Base-by-base conservation (phyloP, 2,888 invertebrate genomes). In the Drosophila stalkeri region DNA sequence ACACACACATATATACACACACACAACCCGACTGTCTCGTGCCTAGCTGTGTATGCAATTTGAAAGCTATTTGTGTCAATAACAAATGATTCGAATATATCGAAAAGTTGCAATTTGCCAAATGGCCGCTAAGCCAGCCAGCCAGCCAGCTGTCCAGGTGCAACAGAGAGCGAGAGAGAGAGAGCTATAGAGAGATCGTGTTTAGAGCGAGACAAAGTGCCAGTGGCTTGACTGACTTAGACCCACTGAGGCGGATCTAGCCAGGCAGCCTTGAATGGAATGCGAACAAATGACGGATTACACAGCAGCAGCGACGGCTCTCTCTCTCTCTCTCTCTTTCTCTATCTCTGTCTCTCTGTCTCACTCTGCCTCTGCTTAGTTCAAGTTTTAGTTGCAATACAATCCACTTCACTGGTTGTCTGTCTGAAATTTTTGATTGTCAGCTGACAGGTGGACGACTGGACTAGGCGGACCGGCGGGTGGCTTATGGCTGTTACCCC, bases 51-150 rank as follows among this genome's bases (percentile, higher is more conserved):
- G 20, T 62, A 43, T 67, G 80, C 89, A 89, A 87, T 87, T 87
- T 87, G 90, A 87, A 89, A 89, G 88, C 80, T 87, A 87, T 87
- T 87, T 87, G 87, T 87, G 87, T 89, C 87, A 87, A 87, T 87
- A 90, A 89, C 87, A 86, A 86, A 86, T 89, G 85, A 88, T 89
- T 87, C 90, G 88, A 82, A 89, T 88, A 81, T 85, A 82, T 88
- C 85, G 89, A 86, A 86, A 87, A 87, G 80, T 89, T 89, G 86
- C 86, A 89, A 82, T 87, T 86, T 82, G 87, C 81, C 85, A 81
- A 80, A 82, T 78, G 75, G 68, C 69, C 73, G 72, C 65, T 56
- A 61, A 71, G 64, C 41, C 39, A 54, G 23, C 68, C 37, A 54
- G 27, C 71, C 27, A 47, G n/a, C 47, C 39, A 55, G 55, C 71